A percentile compares a stretch with the other conserved stretches of the same genome.
Conservation (phyloP, 2,797 vertebrate species). For the Lepus townsendii region DNA sequence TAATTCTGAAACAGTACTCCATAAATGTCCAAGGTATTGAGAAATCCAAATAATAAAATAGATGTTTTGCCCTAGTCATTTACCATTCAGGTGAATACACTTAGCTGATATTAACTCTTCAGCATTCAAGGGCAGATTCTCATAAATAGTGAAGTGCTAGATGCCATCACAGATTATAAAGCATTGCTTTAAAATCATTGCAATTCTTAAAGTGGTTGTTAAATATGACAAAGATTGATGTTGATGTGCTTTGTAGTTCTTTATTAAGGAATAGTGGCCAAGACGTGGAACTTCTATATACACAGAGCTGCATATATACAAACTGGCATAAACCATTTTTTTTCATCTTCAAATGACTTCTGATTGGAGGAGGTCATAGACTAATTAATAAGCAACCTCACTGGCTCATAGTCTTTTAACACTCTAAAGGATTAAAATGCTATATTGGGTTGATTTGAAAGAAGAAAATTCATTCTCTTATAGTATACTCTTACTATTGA, state of each 20-base stretch:
- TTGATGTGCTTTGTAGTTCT: slow-evolving; percentile 15
- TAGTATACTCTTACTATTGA: slow-evolving; percentile 30
- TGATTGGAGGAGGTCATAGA: neutral
- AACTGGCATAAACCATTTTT: neutral
- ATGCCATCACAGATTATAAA: slow-evolving; percentile 39
- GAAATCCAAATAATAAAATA: slow-evolving; percentile 42
- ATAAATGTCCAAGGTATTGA: slow-evolving; percentile 49
- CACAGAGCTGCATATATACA: neutral
- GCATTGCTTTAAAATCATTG: slow-evolving; percentile 11
- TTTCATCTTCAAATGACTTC: neutral
- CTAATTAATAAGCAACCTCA: neutral
- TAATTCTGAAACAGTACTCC: slow-evolving; percentile 38
- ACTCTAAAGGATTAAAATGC: slow-evolving; percentile 9
- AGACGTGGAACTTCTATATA: neutral
- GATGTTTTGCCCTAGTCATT: neutral
- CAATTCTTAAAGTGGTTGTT: slow-evolving; percentile 8
- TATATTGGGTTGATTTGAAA: neutral
- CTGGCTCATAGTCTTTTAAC: neutral
- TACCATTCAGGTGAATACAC: neutral
- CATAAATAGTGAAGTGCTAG: slow-evolving; percentile 8
- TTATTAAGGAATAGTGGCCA: neutral
- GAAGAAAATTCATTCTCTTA: neutral
- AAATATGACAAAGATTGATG: neutral
- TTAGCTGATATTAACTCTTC: slow-evolving; percentile 50
- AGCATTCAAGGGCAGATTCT: slow-evolving; percentile 38